These are phyloP conservation scores for Pelvicachromis taeniatus DNA, from an alignment of 2,113 vertebrate genomes.

Conservation along the genomic window DNA sequence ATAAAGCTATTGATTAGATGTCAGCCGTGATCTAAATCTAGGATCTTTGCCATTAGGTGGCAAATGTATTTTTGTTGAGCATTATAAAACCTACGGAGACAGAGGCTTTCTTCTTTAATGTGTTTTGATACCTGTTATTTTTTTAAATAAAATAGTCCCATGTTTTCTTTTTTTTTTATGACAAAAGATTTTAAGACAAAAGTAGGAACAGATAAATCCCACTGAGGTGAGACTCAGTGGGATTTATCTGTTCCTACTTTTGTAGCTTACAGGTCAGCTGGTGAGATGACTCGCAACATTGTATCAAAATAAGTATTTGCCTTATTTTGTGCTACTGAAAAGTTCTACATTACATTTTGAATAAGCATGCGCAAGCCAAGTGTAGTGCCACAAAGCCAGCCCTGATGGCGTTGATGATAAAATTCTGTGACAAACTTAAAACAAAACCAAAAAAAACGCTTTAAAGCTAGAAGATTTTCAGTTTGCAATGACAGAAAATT, in stretches of 20 bases:
- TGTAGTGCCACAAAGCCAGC: no score
- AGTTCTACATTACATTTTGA: no score
- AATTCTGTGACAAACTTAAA: not conserved
- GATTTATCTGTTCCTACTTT: not conserved
- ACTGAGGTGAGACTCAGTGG: no score
- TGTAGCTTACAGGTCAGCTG: no score
- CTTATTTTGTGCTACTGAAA: no score
- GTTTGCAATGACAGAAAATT: not conserved
- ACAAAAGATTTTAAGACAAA: no score
- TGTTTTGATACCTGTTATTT: not conserved
- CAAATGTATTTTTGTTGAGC: not conserved
- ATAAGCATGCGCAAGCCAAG: no score
- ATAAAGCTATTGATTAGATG: not conserved
- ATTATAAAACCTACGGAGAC: not conserved
- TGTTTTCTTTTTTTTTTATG: not conserved
- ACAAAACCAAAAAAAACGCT: accelerated
- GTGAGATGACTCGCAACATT: no score
- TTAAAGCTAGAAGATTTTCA: not conserved
- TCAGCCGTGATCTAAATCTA: not conserved
- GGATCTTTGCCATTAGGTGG: not conserved
- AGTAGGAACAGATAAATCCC: no score
- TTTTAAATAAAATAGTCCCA: not conserved
- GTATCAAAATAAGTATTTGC: no score
- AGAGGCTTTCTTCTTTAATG: not conserved
- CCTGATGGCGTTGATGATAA: not conserved